Evolutionary conservation across 2,797 vertebrate species (phyloP), one percentile per base, ranked within the genome.

Genomic region (Mallotus villosus): DNA sequence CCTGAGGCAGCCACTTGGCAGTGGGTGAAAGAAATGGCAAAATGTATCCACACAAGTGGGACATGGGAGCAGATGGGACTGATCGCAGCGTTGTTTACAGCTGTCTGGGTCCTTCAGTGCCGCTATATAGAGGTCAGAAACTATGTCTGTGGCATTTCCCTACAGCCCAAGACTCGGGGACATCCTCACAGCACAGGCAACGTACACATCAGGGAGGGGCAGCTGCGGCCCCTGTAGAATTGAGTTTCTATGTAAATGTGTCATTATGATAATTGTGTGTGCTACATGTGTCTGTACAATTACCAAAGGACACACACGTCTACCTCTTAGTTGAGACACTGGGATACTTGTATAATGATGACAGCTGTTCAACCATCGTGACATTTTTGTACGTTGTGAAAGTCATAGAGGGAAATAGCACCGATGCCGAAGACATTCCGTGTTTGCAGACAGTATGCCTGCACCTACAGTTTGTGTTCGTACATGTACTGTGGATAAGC

Each of bases 81-180:
- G 90, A 92, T 93, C 92, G 89, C 91, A 90, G 92, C 89, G 90
- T 92, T 93, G 92, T 93, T 93, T 93, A 92, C 91, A 91, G 91
- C 91, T 92, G 91, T 91, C 88, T 89, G 88, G 88, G 90, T 91
- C 90, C 89, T 92, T 92, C 84, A 79, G 82, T 79, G 61, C 82
- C 78, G 80, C 88, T 78, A 69, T 87, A 88, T 91, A 88, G 87
- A 91, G 90, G 90, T 91, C 89, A 90, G 86, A 87, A 87, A 86
- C 85, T 87, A 81, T 90, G 88, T 86, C 83, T 88, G 80, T 77
- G 78, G 83, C 86, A 81, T 86, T 84, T 86, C 79, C 78, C 82
- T 83, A 74, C 70, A 75, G 68, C 78, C 75, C 55, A 77, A 65
- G 67, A 59, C 57, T 21, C 57, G 1, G n/a, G 16, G 25, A n/a